Evolutionary conservation across 2,888 invertebrate species (phyloP), one percentile per base, ranked within the genome.

Genomic region (Limenitis camilla): DNA sequence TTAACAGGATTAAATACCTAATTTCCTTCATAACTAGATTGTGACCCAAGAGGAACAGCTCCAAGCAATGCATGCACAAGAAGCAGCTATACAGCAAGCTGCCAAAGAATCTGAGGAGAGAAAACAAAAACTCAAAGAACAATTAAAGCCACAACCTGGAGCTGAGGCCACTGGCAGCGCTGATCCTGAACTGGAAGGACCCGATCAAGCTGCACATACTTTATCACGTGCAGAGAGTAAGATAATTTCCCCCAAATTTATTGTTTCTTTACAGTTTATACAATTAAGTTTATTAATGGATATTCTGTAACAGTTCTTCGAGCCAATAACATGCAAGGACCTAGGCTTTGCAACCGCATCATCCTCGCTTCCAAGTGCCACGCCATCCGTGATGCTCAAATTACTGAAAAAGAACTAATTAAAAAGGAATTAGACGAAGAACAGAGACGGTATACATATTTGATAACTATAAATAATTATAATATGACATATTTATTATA

Each of bases 341-440:
- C 88, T 0, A 73, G 84, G 0, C 69, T 88, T 28, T 93, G 94
- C 58, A 96, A 95, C 76, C 90, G 91, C 53, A 88, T 96, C 58
- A 94, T 96, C 64, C 78, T 96, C 8, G 93, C 93, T 10, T 93
- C 94, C 19, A 96, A 96, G 74, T 96, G 95, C 62, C 91, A 94
- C 67, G 94, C 95, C 0, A 94, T 96, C 42, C 84, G 96, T 11
- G 94, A 95, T 72, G 95, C 94, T 0, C 96, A 96, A 82, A 90
- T 95, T 54, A 89, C 89, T 0, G 94, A 94, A 74, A 91, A 89
- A 55, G 77, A 88, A 47, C 72, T 90, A 31, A 89, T 91, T 41
- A 82, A 88, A 68, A 89, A 87, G 64, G 90, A 91, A 58, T 58
- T 90, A 1, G 81, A 83, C 30, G 89, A 89, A 32, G 91, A 91